Evolutionary conservation across 2,797 vertebrate genomes (phyloP).

Genomic region (Gadopsis marmoratus): DNA sequence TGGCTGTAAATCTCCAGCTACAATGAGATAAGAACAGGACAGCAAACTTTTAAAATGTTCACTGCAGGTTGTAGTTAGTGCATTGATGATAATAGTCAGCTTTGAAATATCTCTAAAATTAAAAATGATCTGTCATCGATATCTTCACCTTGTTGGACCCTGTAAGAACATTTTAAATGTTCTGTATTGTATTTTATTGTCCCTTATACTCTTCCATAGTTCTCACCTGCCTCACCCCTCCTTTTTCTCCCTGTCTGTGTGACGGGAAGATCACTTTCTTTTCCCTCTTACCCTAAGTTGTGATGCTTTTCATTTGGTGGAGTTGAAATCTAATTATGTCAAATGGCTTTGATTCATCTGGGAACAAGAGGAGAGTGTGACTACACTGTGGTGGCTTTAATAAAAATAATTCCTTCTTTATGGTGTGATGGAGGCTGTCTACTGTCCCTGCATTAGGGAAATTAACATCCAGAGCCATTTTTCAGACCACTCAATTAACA

Average conservation of each 20-base stretch:
- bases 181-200: neutral
- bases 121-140: neutral
- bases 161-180: neutral
- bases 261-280: neutral
- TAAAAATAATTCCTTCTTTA: constrained; percentile 60
- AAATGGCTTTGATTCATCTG: constrained; percentile 37
- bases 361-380: constrained; percentile 12
- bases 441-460: constrained; percentile 50
- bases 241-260: neutral
- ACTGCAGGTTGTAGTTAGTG: neutral
- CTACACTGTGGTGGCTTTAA: constrained; percentile 20
- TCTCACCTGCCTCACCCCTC: neutral
- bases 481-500: constrained; percentile 38
- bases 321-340: constrained; percentile 42
- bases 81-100: neutral
- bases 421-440: constrained; percentile 31
- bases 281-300: neutral
- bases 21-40: neutral
- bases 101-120: neutral
- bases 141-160: neutral
- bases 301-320: constrained; percentile 35
- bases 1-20: neutral
- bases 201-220: neutral
- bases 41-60: neutral
- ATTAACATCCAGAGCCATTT: constrained; percentile 58